Conservation (phyloP, 2,113 vertebrate species). For the Tachysurus vachellii region DNA sequence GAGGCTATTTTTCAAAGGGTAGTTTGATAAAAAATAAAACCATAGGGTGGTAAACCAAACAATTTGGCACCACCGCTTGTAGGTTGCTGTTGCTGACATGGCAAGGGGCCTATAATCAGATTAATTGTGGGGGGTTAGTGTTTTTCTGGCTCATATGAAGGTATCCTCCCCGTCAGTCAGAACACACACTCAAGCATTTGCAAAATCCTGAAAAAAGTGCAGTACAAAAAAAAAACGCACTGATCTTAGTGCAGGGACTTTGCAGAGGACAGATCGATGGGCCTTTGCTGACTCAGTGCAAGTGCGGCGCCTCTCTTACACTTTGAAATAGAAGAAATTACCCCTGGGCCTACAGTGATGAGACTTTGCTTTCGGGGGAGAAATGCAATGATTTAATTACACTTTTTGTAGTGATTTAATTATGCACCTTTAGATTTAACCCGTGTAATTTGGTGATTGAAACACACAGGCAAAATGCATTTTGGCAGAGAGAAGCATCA, state of each 20-base stretch:
- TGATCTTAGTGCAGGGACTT: constrained; percentile 56
- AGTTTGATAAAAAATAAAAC: neutral
- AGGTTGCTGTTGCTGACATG: constrained; percentile 73
- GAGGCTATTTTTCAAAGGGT: neutral
- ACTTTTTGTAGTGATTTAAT: constrained; percentile 19
- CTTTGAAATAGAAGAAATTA: constrained; percentile 21
- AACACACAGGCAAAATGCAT: constrained; percentile 1
- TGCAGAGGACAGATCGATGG: constrained; percentile 71
- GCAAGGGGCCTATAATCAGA: constrained; percentile 64
- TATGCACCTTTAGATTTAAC: constrained; percentile 25
- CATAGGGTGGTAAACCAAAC: constrained; percentile 1
- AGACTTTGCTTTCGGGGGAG: neutral
- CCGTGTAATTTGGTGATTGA: constrained; percentile 16
- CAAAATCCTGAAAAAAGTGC: constrained; percentile 58
- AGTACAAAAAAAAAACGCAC: constrained; percentile 3
- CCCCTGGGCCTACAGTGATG: constrained; percentile 9
- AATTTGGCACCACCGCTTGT: constrained; percentile 59
- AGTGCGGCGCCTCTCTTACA: constrained; percentile 21
- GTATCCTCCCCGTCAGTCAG: constrained; percentile 74
- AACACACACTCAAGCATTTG: constrained; percentile 51
- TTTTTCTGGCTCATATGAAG: constrained; percentile 70
- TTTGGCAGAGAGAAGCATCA: neutral
- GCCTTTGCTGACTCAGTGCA: constrained; percentile 70
- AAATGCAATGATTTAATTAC: constrained; percentile 22
- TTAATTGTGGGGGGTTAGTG: constrained; percentile 71